These are phyloP conservation scores for Sebastes matsubarae DNA, from an alignment of 2,797 vertebrate species.

Conservation along the genomic window DNA sequence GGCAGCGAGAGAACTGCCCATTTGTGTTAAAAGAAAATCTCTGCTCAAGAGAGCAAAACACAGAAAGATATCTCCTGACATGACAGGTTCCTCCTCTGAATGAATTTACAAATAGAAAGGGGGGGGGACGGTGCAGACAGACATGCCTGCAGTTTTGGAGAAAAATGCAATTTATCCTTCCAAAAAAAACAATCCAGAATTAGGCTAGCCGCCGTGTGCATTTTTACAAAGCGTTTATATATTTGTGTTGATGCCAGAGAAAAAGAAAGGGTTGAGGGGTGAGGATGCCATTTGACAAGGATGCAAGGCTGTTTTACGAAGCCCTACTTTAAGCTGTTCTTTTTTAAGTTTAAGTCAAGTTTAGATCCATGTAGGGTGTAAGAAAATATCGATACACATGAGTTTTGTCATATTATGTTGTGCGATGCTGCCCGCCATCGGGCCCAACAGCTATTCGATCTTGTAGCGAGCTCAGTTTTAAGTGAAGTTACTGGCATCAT, in stretches of 20 bases:
- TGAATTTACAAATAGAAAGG: constrained; percentile 40
- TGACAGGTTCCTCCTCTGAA: constrained; percentile 42
- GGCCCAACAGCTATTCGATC: too few relatives aligned
- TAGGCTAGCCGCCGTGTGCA: background rate
- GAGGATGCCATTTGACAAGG: background rate
- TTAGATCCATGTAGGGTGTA: background rate
- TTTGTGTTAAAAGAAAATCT: constrained; percentile 74
- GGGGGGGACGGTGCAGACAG: background rate
- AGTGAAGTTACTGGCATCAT: too few relatives aligned
- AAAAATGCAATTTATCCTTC: constrained; percentile 2
- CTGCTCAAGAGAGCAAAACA: constrained; percentile 55
- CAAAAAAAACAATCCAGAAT: constrained; percentile 8
- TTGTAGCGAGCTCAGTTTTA: too few relatives aligned
- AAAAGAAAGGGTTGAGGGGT: background rate
- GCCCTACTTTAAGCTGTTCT: background rate
- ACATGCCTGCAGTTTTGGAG: constrained; percentile 1
- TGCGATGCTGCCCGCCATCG: too few relatives aligned
- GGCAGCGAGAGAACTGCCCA: constrained; percentile 66
- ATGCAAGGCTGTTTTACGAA: too few relatives aligned
- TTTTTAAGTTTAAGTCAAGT: background rate
- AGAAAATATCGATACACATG: too few relatives aligned
- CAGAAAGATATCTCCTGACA: constrained; percentile 52
- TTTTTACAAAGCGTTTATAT: background rate
- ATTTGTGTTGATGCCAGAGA: background rate
- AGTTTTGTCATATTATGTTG: rapidly evolving